Base-by-base conservation (phyloP, 2,888 invertebrate species). In the Allophyes oxyacanthae region DNA sequence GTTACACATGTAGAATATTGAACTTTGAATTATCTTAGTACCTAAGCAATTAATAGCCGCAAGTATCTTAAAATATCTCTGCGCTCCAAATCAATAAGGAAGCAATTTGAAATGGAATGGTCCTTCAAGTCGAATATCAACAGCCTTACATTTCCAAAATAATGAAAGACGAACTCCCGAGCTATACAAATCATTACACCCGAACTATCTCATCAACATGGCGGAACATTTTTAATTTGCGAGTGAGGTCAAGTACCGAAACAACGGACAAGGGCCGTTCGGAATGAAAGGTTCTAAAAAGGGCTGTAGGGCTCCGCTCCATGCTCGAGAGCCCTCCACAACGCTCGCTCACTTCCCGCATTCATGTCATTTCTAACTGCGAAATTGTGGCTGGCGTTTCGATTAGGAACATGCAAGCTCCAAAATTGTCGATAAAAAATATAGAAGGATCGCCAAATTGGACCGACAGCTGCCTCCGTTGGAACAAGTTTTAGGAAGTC, bases 211-310 rank as follows among this genome's bases (percentile, higher is more conserved):
- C 40, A 69, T 58, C 41, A 52, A 36, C 40, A 33, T 36, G 20
- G 45, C 52, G 44, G 50, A 68, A 56, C 36, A 67, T 75, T 77
- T 67, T 79, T 81, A 77, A 83, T 82, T 82, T 78, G 56, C 61
- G 50, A 55, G 64, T 60, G 72, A 64, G 83, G 83, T 81, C 80
- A 79, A 82, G 75, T 54, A 64, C 55, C 59, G 45, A 56, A 69
- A 73, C 61, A 72, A 61, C 64, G 64, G 65, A 13, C 51, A 33
- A 73, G 69, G 69, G 62, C 65, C 62, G 70, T 69, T 72, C 64
- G 66, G 58, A 78, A 69, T 72, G 72, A 78, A 81, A 72, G 63
- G 67, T 64, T 64, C 64, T 67, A 69, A 68, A 77, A 69, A 59
- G 70, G 53, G 53, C 58, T 53, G 49, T 30, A 61, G 64, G 62